Conservation (phyloP, 1,140 invertebrate species). For the Ceratina japonica region DNA sequence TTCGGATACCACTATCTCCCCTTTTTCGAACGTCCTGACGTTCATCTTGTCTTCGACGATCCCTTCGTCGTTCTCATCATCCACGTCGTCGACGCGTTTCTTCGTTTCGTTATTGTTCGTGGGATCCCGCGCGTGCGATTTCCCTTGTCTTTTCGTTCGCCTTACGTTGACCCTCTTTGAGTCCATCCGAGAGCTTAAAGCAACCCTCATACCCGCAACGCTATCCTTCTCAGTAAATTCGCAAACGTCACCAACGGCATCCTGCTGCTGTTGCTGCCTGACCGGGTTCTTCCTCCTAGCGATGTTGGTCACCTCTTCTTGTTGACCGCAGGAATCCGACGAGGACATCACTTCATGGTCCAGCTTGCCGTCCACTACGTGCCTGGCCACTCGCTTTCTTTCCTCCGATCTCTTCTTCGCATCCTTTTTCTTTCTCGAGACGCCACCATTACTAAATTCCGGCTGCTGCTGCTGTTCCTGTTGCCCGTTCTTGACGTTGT, state of each 20-base stretch:
- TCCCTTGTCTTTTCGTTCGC: constrained; percentile 46
- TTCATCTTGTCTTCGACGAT: constrained; percentile 51
- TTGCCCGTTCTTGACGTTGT: constrained; percentile 46
- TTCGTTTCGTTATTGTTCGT: constrained; percentile 54
- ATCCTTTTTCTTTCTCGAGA: constrained; percentile 35
- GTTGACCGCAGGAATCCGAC: constrained; percentile 41
- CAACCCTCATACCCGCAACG: constrained; percentile 79
- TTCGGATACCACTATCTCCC: constrained; percentile 75
- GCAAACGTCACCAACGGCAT: constrained; percentile 67
- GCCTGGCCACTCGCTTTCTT: constrained; percentile 34
- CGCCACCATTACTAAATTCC: constrained; percentile 11
- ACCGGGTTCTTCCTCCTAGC: constrained; percentile 22
- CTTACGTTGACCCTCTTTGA: constrained; percentile 54
- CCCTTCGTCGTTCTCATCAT: constrained; percentile 47
- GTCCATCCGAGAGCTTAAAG: constrained; percentile 74
- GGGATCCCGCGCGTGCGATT: constrained; percentile 24
- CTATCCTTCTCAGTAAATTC: constrained; percentile 77
- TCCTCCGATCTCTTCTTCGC: constrained; percentile 41
- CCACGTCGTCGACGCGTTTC: constrained; percentile 19
- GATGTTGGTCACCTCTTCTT: constrained; percentile 18
- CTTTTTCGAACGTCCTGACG: constrained; percentile 73
- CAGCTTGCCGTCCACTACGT: constrained; percentile 27
- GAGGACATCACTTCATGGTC: constrained; percentile 45
- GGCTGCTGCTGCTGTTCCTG: constrained; percentile 20
- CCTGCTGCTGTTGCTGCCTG: constrained; percentile 15